phyloP scores from a whole-genome alignment of 2,113 vertebrate genomes.

The Mastomys coucha region DNA sequence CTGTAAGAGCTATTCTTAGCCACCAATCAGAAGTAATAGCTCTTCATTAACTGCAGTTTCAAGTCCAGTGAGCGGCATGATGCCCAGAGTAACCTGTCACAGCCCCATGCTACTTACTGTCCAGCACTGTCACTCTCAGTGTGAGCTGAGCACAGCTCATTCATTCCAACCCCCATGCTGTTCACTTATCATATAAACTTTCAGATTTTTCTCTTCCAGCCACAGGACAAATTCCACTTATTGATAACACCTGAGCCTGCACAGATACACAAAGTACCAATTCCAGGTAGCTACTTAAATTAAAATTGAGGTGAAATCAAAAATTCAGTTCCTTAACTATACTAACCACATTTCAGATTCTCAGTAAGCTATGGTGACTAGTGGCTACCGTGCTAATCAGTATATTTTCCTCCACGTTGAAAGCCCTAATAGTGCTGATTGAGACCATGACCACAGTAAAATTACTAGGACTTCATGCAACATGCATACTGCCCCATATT shows the following conservation, averaged over 20 bases:
- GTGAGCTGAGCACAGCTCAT: not conserved
- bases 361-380: not conserved
- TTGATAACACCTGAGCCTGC: not conserved
- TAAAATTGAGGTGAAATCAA: slow-evolving; percentile 14
- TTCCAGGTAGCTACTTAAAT: slow-evolving; percentile 5
- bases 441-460: not conserved
- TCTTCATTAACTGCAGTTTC: not conserved
- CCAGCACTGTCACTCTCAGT: not conserved
- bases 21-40: not conserved
- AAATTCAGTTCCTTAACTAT: not conserved
- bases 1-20: slow-evolving; percentile 15
- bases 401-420: not conserved
- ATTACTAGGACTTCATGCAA: not conserved
- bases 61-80: not conserved
- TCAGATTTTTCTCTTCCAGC: not conserved
- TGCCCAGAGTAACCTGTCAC: not conserved
- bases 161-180: not conserved
- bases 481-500: not conserved
- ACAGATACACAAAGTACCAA: not conserved
- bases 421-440: not conserved
- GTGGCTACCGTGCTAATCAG: slow-evolving; percentile 8
- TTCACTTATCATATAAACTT: not conserved
- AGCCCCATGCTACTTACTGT: not conserved
- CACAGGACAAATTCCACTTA: not conserved
- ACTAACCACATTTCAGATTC: slow-evolving; percentile 24